phyloP scores from a whole-genome alignment of 2,888 invertebrate genomes.

The Drosophila pseudotalamancana region DNA sequence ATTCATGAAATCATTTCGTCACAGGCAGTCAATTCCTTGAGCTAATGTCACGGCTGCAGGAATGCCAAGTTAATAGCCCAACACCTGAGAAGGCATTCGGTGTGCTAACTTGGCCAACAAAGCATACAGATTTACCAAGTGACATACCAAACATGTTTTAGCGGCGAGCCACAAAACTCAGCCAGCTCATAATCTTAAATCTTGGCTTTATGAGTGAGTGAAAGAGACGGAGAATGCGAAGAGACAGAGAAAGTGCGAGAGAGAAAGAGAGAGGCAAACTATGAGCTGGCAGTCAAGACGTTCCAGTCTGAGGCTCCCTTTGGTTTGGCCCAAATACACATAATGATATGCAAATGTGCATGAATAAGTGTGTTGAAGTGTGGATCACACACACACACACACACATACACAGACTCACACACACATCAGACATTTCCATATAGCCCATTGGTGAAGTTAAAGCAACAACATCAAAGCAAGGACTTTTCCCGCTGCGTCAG shows the following conservation, averaged over 20 bases:
- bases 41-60: conserved; percentile 27
- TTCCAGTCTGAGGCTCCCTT: conserved; percentile 30
- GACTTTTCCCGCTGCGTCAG: conserved; percentile 64
- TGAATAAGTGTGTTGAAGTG: conserved; percentile 72
- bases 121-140: conserved; percentile 67
- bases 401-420: conserved; percentile 19
- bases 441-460: conserved; percentile 44
- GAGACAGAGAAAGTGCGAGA: background rate
- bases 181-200: conserved; percentile 77
- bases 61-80: conserved; percentile 39
- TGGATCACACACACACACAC: conserved; percentile 26
- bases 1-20: conserved; percentile 8
- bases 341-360: conserved; percentile 79
- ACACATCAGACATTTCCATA: conserved; percentile 43
- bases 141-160: conserved; percentile 51
- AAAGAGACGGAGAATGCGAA: background rate
- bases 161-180: conserved; percentile 72
- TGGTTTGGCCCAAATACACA: conserved; percentile 53
- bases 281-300: conserved; percentile 29
- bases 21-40: conserved; percentile 10
- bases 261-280: conserved; percentile 30
- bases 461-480: conserved; percentile 67
- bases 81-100: conserved; percentile 47
- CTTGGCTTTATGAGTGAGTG: conserved; percentile 66
- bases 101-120: conserved; percentile 21